Base-by-base conservation (phyloP, 2,888 invertebrate species). In the Rhogogaster chlorosoma region DNA sequence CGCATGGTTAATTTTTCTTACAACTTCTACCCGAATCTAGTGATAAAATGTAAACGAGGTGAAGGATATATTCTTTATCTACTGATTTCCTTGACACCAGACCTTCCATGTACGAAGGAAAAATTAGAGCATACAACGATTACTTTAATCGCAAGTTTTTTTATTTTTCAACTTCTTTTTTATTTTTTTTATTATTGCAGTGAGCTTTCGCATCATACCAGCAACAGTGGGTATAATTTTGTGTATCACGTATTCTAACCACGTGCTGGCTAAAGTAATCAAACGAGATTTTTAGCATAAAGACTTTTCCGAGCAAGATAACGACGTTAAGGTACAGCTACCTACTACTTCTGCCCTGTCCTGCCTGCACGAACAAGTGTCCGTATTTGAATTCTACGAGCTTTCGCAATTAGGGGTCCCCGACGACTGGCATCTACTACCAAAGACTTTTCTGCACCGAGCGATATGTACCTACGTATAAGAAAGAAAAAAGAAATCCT, bases 281-380 rank as follows among this genome's bases (percentile, higher is more conserved):
- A 84, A 84, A 77, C 84, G 84, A 75, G 84, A 84, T 84, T 84
- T 84, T 84, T 71, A 61, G 73, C 75, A 75, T 84, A 77, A 84
- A 84, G 84, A 84, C 84, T 84, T 75, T 77, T 77, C 84, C 75
- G 73, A 71, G 49, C 38, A 32, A 53, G 77, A 77, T 77, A 77
- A 77, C 77, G 32, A 77, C 53, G 77, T 77, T 77, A 77, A 77
- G 49, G 26, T 49, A 77, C 49, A 53, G 29, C 49, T 32, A 77
- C 3, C 15, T 26, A 22, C 36, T 36, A 9, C 70, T 73, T 2
- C 73, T n/a, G 42, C 18, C 6, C 22, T 38, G 7, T 15, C 38
- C 18, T 15, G 29, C 18, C 45, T 29, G 26, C 53, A 53, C 29
- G 49, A 77, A 45, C 32, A 77, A 77, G 29, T 36, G 77, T 77